These are phyloP conservation scores for Crematogaster levior DNA, from an alignment of 2,888 invertebrate genomes.

Conservation along the genomic window DNA sequence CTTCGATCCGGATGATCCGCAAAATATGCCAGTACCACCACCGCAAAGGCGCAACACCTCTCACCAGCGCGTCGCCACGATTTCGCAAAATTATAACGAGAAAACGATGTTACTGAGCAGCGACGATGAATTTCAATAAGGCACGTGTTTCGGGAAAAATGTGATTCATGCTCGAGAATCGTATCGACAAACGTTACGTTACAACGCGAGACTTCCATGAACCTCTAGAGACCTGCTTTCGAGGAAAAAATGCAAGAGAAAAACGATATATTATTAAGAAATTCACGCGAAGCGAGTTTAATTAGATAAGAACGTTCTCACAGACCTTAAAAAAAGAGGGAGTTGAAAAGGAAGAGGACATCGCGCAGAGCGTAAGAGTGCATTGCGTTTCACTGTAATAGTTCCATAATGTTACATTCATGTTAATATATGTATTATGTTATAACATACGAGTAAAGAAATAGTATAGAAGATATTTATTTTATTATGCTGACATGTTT, in stretches of 20 bases:
- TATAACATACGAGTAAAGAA: slow-evolving; percentile 74
- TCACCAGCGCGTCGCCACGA: slow-evolving; percentile 92
- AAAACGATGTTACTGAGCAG: slow-evolving; percentile 98
- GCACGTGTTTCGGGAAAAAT: slow-evolving; percentile 3
- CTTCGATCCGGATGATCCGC: slow-evolving; percentile 90
- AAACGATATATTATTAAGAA: slow-evolving; percentile 16
- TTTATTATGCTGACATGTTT: slow-evolving; percentile 82
- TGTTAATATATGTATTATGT: slow-evolving; percentile 79
- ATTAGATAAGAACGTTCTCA: slow-evolving; percentile 69
- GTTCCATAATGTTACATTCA: slow-evolving; percentile 78
- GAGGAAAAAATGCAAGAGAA: background rate
- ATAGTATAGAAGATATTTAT: slow-evolving; percentile 84
- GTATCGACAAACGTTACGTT: slow-evolving; percentile 17
- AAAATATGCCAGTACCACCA: slow-evolving; percentile 84
- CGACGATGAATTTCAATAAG: slow-evolving; percentile 96
- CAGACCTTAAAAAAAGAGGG: slow-evolving; percentile 43
- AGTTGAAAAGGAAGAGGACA: slow-evolving; percentile 28
- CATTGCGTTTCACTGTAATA: slow-evolving; percentile 61
- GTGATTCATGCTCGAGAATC: slow-evolving; percentile 6
- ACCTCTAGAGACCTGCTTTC: slow-evolving; percentile 48
- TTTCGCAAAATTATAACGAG: slow-evolving; percentile 96
- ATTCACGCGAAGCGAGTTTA: slow-evolving; percentile 40
- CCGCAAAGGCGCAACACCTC: slow-evolving; percentile 86
- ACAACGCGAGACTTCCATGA: slow-evolving; percentile 59
- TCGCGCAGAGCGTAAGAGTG: slow-evolving; percentile 20